These are phyloP conservation scores for Onychostruthus taczanowskii DNA, from an alignment of 2,113 vertebrate genomes.

Conservation along the genomic window DNA sequence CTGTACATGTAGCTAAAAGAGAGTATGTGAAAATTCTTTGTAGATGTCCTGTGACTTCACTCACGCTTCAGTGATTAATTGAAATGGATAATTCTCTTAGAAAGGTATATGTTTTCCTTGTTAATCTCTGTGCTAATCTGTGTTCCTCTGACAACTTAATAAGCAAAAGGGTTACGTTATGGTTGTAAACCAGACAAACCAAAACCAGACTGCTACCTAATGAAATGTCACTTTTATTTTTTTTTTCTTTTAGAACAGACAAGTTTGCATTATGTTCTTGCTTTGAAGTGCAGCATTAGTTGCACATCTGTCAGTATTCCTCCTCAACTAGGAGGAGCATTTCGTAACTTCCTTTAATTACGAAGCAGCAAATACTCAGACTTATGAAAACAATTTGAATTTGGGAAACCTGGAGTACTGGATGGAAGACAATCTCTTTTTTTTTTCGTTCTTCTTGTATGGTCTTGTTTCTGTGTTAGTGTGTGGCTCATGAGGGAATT, in stretches of 20 bases:
- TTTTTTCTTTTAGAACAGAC: not conserved
- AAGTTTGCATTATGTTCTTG: not conserved
- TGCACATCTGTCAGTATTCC: not conserved
- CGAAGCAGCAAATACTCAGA: not conserved
- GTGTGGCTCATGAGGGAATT: not conserved
- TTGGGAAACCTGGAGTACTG: not conserved
- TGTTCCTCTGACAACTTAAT: slow-evolving; percentile 16
- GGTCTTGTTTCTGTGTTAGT: not conserved
- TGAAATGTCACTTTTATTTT: not conserved
- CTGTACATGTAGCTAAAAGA: not conserved
- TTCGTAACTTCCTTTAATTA: not conserved
- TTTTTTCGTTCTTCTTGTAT: not conserved
- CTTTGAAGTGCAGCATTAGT: slow-evolving; percentile 16
- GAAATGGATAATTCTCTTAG: slow-evolving; percentile 27
- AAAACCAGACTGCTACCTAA: slow-evolving; percentile 21
- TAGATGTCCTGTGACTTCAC: slow-evolving; percentile 5
- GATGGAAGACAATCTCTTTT: not conserved
- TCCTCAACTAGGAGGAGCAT: not conserved
- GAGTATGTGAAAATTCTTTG: not conserved
- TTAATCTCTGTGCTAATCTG: slow-evolving; percentile 38
- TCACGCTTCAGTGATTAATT: slow-evolving; percentile 7
- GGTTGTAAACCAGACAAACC: slow-evolving; percentile 25
- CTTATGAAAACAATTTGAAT: not conserved
- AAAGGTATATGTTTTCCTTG: slow-evolving; percentile 33
- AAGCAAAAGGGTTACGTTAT: not conserved